phyloP scores from a whole-genome alignment of 2,797 vertebrate genomes.

The Halcyon smyrnensis region DNA sequence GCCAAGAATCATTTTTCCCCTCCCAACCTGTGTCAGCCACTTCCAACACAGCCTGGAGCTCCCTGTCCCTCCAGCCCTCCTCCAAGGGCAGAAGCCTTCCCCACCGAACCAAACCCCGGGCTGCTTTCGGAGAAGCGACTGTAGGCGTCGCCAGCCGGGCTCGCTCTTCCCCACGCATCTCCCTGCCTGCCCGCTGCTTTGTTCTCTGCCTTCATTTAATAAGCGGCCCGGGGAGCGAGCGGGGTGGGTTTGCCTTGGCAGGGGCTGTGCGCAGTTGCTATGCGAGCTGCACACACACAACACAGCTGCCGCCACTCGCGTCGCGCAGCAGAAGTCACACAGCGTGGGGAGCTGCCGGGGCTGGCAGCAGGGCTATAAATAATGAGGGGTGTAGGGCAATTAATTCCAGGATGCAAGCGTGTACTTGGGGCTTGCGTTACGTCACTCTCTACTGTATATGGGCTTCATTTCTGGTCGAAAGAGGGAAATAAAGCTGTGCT shows the following conservation, averaged over 20 bases:
- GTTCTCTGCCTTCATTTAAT: background rate
- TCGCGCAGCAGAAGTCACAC: background rate
- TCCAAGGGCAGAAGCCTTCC: background rate
- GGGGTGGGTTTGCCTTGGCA: background rate
- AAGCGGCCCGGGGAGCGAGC: background rate
- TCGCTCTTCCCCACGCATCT: background rate
- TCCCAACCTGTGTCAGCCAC: background rate
- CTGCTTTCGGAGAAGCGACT: background rate
- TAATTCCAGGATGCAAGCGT: background rate
- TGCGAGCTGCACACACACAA: conserved; percentile 15
- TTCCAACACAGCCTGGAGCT: background rate
- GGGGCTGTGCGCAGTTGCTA: conserved; percentile 44
- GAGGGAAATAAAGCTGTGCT: background rate
- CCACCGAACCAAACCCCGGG: rapidly evolving
- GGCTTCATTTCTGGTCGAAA: background rate
- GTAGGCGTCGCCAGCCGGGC: background rate
- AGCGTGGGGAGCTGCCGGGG: background rate
- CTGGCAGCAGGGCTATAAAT: conserved; percentile 34
- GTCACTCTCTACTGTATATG: background rate
- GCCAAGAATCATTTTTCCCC: background rate
- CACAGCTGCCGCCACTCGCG: conserved; percentile 61
- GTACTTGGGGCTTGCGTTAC: background rate
- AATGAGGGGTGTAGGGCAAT: background rate
- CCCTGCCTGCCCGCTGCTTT: background rate
- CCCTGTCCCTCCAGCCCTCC: background rate